These are phyloP conservation scores for Silurus aristotelis DNA, from an alignment of 2,797 vertebrate species.

Conservation along the genomic window DNA sequence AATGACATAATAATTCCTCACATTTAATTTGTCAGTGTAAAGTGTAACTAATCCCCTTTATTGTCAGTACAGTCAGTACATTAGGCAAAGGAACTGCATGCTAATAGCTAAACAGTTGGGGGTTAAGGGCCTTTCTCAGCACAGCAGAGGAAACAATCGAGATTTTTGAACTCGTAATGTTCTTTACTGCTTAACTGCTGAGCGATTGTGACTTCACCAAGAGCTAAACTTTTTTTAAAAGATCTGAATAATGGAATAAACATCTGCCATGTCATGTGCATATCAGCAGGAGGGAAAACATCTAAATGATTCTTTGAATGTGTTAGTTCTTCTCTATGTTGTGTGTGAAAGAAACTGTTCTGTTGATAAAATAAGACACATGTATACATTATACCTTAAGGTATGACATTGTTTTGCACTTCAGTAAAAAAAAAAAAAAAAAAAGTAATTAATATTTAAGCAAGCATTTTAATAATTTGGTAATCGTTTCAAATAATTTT, in stretches of 20 bases:
- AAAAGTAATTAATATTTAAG: too few species aligned
- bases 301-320: neutral
- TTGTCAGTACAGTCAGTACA: neutral
- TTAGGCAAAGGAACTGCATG: neutral
- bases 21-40: neutral
- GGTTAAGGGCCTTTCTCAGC: conserved; percentile 2
- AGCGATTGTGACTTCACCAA: neutral
- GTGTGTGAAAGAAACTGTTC: neutral
- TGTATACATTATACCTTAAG: too few species aligned
- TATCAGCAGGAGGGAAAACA: neutral
- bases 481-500: too few species aligned
- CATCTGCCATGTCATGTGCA: conserved; percentile 3
- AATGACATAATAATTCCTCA: neutral
- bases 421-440: too few species aligned
- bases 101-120: neutral
- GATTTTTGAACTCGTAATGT: conserved; percentile 5
- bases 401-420: too few species aligned
- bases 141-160: neutral
- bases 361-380: neutral
- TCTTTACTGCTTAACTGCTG: conserved; percentile 2
- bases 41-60: neutral
- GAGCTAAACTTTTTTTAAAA: neutral
- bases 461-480: too few species aligned
- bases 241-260: neutral
- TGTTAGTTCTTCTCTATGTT: neutral